Conservation (phyloP, 2,888 invertebrate species). For the Pherbina coryleti region DNA sequence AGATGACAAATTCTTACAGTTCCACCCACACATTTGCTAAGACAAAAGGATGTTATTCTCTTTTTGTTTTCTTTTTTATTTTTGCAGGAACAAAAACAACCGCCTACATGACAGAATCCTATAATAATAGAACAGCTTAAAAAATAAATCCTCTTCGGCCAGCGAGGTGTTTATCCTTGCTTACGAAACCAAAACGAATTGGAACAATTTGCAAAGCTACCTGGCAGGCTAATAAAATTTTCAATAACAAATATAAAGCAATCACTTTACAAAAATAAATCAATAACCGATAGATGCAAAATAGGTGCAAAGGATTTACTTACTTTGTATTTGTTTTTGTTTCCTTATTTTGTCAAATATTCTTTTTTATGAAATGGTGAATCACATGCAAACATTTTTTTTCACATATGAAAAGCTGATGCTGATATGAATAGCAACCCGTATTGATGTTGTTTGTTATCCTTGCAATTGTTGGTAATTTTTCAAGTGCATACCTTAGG, state of each 20-base stretch:
- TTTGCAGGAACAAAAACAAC: neutral
- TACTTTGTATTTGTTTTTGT: neutral
- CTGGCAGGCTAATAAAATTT: neutral
- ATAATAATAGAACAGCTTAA: neutral
- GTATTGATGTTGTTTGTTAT: neutral
- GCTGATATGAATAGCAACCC: too few species aligned
- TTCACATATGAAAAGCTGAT: neutral
- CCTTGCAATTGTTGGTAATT: neutral
- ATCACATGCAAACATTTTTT: neutral
- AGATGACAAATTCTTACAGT: too few species aligned
- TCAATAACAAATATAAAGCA: constrained; percentile 12
- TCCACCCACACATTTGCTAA: too few species aligned
- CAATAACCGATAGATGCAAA: constrained; percentile 52
- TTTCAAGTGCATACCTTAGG: neutral
- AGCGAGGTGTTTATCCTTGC: constrained; percentile 15
- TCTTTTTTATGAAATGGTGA: neutral
- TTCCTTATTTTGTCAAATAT: neutral
- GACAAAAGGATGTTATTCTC: too few species aligned
- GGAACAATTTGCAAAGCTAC: neutral
- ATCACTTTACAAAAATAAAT: neutral
- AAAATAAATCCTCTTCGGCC: neutral
- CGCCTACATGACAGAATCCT: neutral
- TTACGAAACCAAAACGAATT: constrained; percentile 19
- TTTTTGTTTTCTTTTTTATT: too few species aligned
- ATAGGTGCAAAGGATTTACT: constrained; percentile 53